phyloP scores from a whole-genome alignment of 92 coral and sea anemone genomes.

The Isaurus tuberculatus region DNA sequence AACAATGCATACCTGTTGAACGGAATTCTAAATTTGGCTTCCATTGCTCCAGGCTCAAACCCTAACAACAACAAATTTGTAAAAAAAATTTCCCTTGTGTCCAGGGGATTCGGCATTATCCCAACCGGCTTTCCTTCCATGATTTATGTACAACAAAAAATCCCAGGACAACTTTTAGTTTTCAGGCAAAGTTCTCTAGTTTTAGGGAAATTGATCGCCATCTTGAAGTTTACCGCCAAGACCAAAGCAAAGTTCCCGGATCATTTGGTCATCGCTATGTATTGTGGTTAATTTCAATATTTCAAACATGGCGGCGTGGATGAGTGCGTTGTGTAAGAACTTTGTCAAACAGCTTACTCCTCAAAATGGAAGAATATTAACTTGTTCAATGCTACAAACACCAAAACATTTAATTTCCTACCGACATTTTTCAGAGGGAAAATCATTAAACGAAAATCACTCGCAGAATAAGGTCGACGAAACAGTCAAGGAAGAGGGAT shows the following conservation, averaged over 20 bases:
- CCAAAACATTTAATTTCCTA: not conserved
- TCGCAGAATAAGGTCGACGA: conserved; percentile 18
- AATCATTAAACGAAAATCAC: conserved; percentile 36
- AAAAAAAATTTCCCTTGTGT: conserved; percentile 84
- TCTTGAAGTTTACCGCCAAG: conserved; percentile 85
- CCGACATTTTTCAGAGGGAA: conserved; percentile 19
- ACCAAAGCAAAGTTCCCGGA: conserved; percentile 63
- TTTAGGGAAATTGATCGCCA: conserved; percentile 53
- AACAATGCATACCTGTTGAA: conserved; percentile 84
- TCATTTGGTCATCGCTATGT: conserved; percentile 21
- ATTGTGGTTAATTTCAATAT: conserved; percentile 43
- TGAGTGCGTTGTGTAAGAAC: conserved; percentile 24
- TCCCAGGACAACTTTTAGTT: not conserved
- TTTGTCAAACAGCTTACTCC: conserved; percentile 6
- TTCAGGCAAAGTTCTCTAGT: not conserved
- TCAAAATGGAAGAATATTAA: conserved; percentile 24
- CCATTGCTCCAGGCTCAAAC: conserved; percentile 92
- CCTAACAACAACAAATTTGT: conserved; percentile 91
- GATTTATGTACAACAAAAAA: not conserved
- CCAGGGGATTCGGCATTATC: conserved; percentile 86
- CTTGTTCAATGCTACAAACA: not conserved
- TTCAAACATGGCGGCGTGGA: conserved; percentile 61
- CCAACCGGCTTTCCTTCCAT: conserved; percentile 66
- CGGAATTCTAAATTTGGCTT: conserved; percentile 89
- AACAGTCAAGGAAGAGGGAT: conserved; percentile 12